These are phyloP conservation scores for Drusus annulatus DNA, from an alignment of 1,140 invertebrate species.

Conservation along the genomic window DNA sequence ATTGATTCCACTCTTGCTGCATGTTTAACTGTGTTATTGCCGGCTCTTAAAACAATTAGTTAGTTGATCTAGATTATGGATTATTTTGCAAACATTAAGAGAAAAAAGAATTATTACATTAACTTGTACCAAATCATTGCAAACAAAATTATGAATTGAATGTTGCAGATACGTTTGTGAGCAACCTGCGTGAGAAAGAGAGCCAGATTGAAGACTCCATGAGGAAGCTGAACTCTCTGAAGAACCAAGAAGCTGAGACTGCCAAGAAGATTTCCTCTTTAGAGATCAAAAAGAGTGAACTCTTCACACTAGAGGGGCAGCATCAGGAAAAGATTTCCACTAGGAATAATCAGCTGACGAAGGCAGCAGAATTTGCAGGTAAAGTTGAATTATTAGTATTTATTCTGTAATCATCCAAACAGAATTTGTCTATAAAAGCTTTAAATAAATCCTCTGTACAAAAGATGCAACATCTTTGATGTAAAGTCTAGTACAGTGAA, in stretches of 20 bases:
- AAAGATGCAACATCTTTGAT: too few species aligned
- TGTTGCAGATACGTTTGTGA: slow-evolving; percentile 57
- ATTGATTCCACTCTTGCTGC: too few species aligned
- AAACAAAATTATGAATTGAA: background rate
- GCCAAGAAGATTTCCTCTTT: slow-evolving; percentile 67
- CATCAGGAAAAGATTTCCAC: slow-evolving; percentile 68
- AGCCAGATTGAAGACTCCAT: slow-evolving; percentile 66
- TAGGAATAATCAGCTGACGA: slow-evolving; percentile 64
- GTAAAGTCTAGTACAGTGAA: too few species aligned
- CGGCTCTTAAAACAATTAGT: too few species aligned
- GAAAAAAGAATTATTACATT: too few species aligned
- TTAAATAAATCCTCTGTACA: too few species aligned
- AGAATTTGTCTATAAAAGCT: too few species aligned
- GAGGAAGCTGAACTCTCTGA: slow-evolving; percentile 64
- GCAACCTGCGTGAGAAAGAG: slow-evolving; percentile 65
- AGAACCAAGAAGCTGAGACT: slow-evolving; percentile 66
- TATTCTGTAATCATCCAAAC: too few species aligned
- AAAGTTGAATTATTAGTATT: slow-evolving; percentile 39
- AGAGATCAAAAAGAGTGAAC: slow-evolving; percentile 67
- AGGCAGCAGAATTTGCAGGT: slow-evolving; percentile 68
- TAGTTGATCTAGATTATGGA: too few species aligned
- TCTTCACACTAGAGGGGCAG: slow-evolving; percentile 66
- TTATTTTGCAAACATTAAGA: too few species aligned
- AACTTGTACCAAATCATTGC: too few species aligned
- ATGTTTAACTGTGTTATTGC: too few species aligned